Percentiles rank a stretch among this genome's conserved stretches.
These are phyloP conservation scores for Linnaemya tessellans DNA, from an alignment of 2,888 invertebrate genomes.

Conservation along the genomic window DNA sequence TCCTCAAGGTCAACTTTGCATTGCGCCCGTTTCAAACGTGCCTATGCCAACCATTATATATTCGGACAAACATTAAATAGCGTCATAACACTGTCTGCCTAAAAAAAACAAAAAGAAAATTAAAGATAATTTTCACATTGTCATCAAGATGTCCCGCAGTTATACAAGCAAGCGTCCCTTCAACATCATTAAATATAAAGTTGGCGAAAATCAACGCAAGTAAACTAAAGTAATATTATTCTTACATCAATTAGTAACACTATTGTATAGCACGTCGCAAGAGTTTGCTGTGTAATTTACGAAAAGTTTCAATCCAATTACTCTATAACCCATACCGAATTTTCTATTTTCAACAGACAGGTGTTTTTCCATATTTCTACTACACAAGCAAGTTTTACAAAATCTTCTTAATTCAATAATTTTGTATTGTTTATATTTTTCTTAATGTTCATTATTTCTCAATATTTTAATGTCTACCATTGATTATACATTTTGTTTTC, in stretches of 20 bases:
- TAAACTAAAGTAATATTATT: constrained; percentile 43
- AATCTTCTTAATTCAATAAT: constrained; percentile 66
- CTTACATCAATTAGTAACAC: constrained; percentile 35
- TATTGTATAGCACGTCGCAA: constrained; percentile 32
- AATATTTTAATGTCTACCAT: constrained; percentile 74
- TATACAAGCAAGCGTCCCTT: not conserved
- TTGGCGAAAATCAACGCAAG: constrained; percentile 51
- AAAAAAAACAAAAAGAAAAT: constrained; percentile 29
- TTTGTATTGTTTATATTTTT: constrained; percentile 68
- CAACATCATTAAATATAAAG: not conserved
- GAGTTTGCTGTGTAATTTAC: constrained; percentile 34
- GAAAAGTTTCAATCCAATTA: constrained; percentile 10
- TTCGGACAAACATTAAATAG: constrained; percentile 48
- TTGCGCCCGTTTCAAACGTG: constrained; percentile 81
- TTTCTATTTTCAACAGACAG: constrained; percentile 26
- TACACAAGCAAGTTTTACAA: constrained; percentile 67
- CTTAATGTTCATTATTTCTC: constrained; percentile 55
- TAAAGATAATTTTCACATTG: not conserved
- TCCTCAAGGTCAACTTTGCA: constrained; percentile 83
- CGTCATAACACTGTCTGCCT: constrained; percentile 16
- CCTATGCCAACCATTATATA: constrained; percentile 78
- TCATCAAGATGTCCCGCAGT: not conserved
- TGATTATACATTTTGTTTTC: constrained; percentile 44
- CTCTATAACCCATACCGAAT: constrained; percentile 2
- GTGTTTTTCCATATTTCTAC: constrained; percentile 15